Conservation (phyloP, 1,140 invertebrate genomes). For the Macrobrachium nipponense region DNA sequence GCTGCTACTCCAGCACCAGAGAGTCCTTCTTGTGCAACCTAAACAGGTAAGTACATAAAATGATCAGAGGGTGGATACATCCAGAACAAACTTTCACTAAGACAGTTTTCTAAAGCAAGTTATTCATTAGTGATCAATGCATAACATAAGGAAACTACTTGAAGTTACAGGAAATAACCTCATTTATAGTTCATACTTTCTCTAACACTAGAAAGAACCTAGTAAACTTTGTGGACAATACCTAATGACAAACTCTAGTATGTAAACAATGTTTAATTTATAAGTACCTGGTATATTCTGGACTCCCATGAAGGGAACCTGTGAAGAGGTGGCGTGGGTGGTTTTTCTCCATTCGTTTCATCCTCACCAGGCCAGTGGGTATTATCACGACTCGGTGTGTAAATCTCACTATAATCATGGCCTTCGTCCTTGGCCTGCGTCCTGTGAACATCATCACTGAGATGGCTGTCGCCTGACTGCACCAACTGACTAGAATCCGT, state of each 20-base stretch:
- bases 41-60: conserved; percentile 38
- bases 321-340: conserved; percentile 90
- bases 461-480: conserved; percentile 44
- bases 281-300: conserved; percentile 85
- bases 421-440: conserved; percentile 55
- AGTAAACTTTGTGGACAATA: not conserved
- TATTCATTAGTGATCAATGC: not conserved
- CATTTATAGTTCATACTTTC: too few relatives aligned
- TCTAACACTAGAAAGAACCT: too few relatives aligned
- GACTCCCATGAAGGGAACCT: conserved; percentile 91
- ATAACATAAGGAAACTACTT: too few relatives aligned
- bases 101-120: not conserved
- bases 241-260: not conserved
- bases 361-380: conserved; percentile 69
- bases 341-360: conserved; percentile 71
- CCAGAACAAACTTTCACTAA: too few relatives aligned
- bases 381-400: conserved; percentile 86
- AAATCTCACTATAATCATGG: conserved; percentile 92
- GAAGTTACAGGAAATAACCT: too few relatives aligned
- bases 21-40: conserved; percentile 87
- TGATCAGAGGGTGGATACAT: not conserved
- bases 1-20: conserved; percentile 71
- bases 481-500: conserved; percentile 53
- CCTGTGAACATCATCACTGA: conserved; percentile 43
- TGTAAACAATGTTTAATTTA: too few relatives aligned